Conservation (phyloP, 2,888 invertebrate species). For the Orthosia gracilis region DNA sequence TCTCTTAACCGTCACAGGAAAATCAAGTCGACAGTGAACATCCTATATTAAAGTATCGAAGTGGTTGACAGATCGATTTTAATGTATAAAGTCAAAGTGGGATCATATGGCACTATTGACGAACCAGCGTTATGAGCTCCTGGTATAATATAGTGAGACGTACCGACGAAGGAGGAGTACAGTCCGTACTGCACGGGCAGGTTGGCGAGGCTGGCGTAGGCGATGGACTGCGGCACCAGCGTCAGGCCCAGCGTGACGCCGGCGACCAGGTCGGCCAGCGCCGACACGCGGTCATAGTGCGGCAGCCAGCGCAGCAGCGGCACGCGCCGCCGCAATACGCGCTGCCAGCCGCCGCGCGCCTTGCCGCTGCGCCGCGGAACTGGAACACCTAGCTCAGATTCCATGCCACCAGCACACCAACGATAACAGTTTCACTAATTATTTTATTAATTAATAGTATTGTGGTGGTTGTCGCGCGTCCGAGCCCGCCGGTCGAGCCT, state of each 20-base stretch:
- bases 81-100: background rate
- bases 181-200: constrained; percentile 97
- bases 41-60: background rate
- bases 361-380: constrained; percentile 50
- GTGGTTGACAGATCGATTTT: background rate
- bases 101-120: background rate
- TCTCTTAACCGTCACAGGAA: background rate
- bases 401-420: constrained; percentile 54
- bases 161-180: constrained; percentile 97
- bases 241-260: constrained; percentile 97
- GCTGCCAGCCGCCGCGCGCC: constrained; percentile 61
- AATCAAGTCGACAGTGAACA: background rate
- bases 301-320: constrained; percentile 93
- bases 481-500: constrained; percentile 47
- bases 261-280: constrained; percentile 96
- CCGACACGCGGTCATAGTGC: constrained; percentile 92
- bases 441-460: constrained; percentile 19
- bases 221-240: constrained; percentile 98
- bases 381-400: constrained; percentile 69
- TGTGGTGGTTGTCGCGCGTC: constrained; percentile 24
- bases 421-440: constrained; percentile 11
- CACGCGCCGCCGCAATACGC: constrained; percentile 77
- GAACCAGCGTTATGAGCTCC: background rate
- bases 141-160: constrained; percentile 43
- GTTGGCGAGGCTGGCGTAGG: constrained; percentile 96